Conservation (phyloP, 35 echinoderm and acorn worm species). For the Heliocidaris tuberculata region DNA sequence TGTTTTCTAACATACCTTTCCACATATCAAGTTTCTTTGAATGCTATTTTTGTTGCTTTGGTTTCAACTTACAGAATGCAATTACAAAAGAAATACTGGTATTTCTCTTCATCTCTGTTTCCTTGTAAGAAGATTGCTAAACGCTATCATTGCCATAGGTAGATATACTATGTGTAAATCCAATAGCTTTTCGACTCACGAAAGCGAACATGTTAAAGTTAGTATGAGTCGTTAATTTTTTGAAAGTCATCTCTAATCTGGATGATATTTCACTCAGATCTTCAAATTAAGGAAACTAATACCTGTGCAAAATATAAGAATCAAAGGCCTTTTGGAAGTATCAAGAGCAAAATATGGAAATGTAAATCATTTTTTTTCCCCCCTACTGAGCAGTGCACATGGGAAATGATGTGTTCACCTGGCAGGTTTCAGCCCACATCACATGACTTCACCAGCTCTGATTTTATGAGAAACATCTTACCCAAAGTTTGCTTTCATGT, state of each 20-base stretch:
- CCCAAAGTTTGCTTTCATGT: too few relatives aligned
- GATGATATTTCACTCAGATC: background rate
- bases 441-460: too few relatives aligned
- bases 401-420: background rate
- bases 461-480: too few relatives aligned
- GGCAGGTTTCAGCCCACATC: too few relatives aligned
- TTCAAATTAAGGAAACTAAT: background rate
- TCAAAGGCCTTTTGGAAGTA: background rate
- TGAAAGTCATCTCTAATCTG: background rate
- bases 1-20: background rate
- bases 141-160: background rate
- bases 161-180: background rate
- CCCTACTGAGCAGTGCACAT: background rate
- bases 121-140: background rate
- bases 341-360: background rate
- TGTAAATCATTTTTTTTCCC: background rate
- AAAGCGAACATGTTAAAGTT: background rate
- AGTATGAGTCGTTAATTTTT: background rate
- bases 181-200: background rate
- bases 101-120: background rate
- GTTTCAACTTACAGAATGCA: background rate
- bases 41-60: background rate
- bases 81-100: slow-evolving; percentile 4
- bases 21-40: background rate
- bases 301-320: background rate